These are phyloP conservation scores for Megalonaias nervosa DNA, from an alignment of 1,140 invertebrate genomes.

Conservation along the genomic window DNA sequence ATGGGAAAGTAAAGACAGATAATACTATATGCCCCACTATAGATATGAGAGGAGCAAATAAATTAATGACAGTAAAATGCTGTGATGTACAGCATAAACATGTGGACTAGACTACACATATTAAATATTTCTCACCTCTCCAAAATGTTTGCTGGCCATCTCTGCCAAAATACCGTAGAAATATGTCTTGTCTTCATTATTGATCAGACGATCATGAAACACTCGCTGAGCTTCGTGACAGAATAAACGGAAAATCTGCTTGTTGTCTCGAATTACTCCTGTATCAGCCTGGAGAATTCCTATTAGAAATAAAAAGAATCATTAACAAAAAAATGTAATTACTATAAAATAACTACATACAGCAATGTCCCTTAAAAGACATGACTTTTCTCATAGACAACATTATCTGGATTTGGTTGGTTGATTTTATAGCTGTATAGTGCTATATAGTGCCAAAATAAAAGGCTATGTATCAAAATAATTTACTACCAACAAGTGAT, in stretches of 20 bases:
- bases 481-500: too few relatives aligned
- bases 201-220: constrained; percentile 72
- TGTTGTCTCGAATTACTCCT: constrained; percentile 64
- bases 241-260: constrained; percentile 69
- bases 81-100: too few relatives aligned
- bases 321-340: neutral
- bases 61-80: too few relatives aligned
- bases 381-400: neutral
- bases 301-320: constrained; percentile 28
- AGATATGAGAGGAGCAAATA: too few relatives aligned
- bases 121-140: constrained; percentile 53
- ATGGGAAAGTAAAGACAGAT: too few relatives aligned
- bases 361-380: neutral
- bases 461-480: too few relatives aligned
- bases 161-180: constrained; percentile 71
- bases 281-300: constrained; percentile 69
- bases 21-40: too few relatives aligned
- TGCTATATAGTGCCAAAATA: too few relatives aligned
- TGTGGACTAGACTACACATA: too few relatives aligned
- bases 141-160: constrained; percentile 70
- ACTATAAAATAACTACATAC: neutral
- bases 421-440: too few relatives aligned
- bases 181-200: constrained; percentile 70
- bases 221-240: constrained; percentile 71
- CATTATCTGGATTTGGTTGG: too few relatives aligned